Base-by-base conservation (phyloP, 2,888 invertebrate species). In the Torymus auratus region DNA sequence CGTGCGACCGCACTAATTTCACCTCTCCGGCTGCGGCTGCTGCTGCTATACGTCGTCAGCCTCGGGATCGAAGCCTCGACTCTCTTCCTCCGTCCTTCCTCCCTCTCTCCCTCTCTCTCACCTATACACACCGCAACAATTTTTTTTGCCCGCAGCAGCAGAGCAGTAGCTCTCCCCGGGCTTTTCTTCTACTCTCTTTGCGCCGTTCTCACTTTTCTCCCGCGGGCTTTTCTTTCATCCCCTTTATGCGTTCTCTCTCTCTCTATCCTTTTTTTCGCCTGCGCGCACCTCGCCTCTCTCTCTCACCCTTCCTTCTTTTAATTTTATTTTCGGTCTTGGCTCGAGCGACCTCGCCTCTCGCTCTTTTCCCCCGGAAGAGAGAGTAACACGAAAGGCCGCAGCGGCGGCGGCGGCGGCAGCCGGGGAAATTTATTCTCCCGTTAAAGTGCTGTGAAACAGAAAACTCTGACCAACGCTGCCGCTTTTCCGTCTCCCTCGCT, bases 371-470 rank as follows among this genome's bases (percentile, higher is more conserved):
- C 41, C 41, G 41, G 41, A 41, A 41, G 41, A 41, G 41, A 41
- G 41, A 41, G 41, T 41, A 41, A 41, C 41, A 41, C 85, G 84
- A 85, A 86, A 87, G 84, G 86, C 86, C 84, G 85, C 84, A 81
- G 82, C 53, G 14, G 64, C 62, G 84, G 86, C 86, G 84, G 85
- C 84, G 80, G 82, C 53, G 12, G 64, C 62, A 81, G 69, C 67
- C 69, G 56, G 78, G 85, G 83, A 85, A 89, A 88, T 87, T 87
- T 88, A 88, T 88, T 87, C 88, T 86, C 85, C 85, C 86, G 86
- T 86, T 88, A 87, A 89, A 89, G 87, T 86, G 88, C 87, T 85
- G 86, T 62, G 86, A 87, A 88, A 87, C 85, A 86, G 86, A 86
- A 86, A 86, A 86, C 84, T 85, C 84, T 83, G 83, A 83, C 84